Base-by-base conservation (phyloP, 2,113 vertebrate genomes). In the Dasyurus viverrinus region DNA sequence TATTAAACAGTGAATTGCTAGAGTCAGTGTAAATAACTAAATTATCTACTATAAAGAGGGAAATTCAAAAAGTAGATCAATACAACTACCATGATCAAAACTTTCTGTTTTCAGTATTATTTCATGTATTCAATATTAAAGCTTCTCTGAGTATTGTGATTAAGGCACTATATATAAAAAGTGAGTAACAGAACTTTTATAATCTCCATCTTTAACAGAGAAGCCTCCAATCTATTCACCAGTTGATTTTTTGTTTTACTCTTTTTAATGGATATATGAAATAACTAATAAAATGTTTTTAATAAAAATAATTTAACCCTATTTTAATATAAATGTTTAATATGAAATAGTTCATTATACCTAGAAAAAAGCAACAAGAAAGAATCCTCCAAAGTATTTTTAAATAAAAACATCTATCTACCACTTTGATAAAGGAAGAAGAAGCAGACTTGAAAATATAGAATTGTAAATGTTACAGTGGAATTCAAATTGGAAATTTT, bases 121-220 rank as follows among this genome's bases (percentile, higher is more conserved):
- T 96, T 96, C 47, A 96, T 91, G 95, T 94, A 60, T 89, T 93
- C 89, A 60, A 91, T 92, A 94, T 53, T 93, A 90, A 93, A 89
- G 12, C 25, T 27, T 90, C 30, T 92, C 93, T 92, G 54, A 92
- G 36, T 90, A 92, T 25, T 1, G 54, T 92, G 48, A 52, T 91
- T 10, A 42, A 50, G 47, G 84, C 89, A 90, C 89, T 94, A 93
- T 16, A 90, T 90, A 92, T 76, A 53, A 94, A 57, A 92, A 27
- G 30, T 16, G 22, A 95, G 48, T 23, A 68, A 89, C 76, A 95
- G 3, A 96, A 93, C 53, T 95, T 42, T 76, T 93, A 89, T 52
- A 90, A 84, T 93, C 16, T 93, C 95, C 89, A 30, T 95, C 97
- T 92, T 95, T 76, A 84, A 36, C 27, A 57, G 26, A 60, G 10